phyloP scores from a whole-genome alignment of 2,797 vertebrate genomes.

The Anableps anableps region DNA sequence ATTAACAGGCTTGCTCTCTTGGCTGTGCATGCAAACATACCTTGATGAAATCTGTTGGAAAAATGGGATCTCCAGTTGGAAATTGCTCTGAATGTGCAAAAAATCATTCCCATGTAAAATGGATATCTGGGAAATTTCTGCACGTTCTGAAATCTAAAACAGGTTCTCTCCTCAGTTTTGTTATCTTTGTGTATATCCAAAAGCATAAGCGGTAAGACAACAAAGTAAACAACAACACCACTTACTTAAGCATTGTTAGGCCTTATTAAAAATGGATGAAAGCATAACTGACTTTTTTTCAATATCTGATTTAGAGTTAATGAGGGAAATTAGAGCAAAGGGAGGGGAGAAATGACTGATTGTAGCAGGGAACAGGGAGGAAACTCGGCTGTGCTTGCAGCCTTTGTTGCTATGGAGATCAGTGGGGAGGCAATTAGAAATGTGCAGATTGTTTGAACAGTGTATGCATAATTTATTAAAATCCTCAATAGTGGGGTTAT shows the following conservation, averaged over 20 bases:
- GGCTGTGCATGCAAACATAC: not conserved
- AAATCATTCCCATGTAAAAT: not conserved
- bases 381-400: conserved; percentile 40
- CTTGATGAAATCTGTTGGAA: not conserved
- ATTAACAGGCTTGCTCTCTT: no score
- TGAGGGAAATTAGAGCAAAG: conserved; percentile 62
- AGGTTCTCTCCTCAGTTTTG: not conserved
- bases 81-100: no score
- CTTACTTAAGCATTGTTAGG: conserved; percentile 50
- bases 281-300: conserved; percentile 50
- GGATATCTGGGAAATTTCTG: not conserved
- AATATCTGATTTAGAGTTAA: conserved; percentile 70
- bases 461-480: conserved; percentile 71
- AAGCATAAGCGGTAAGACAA: not conserved
- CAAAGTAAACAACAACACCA: conserved; percentile 11
- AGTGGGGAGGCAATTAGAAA: conserved; percentile 70
- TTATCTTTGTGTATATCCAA: not conserved
- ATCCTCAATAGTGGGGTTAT: conserved; percentile 50
- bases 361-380: conserved; percentile 40
- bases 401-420: conserved; percentile 76
- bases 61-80: not conserved
- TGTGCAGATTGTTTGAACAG: conserved; percentile 63
- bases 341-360: conserved; percentile 32
- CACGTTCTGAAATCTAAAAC: not conserved
- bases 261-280: conserved; percentile 72